Conservation (phyloP, 2,888 invertebrate species). For the Papilio gigon region DNA sequence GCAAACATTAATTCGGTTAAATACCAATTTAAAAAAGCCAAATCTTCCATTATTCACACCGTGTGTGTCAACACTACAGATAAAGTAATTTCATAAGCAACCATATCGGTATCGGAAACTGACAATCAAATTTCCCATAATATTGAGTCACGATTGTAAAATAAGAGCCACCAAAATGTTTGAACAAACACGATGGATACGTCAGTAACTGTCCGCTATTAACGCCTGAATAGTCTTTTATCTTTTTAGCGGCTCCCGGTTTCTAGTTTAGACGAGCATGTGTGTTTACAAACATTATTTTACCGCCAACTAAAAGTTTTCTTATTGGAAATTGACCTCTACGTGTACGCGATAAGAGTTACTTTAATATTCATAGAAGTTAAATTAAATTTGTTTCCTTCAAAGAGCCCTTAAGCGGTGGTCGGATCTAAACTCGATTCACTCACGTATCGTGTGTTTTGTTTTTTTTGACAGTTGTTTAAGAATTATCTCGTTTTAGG, state of each 20-base stretch:
- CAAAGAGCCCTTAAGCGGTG: constrained; percentile 30
- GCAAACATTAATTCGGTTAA: too few species aligned
- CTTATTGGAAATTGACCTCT: constrained; percentile 33
- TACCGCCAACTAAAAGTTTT: neutral
- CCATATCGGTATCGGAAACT: constrained; percentile 26
- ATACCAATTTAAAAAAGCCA: neutral
- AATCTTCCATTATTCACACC: constrained; percentile 15
- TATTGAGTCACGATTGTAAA: constrained; percentile 43
- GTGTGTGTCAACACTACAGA: neutral
- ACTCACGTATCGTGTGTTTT: constrained; percentile 5
- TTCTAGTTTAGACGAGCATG: constrained; percentile 51
- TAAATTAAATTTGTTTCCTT: neutral
- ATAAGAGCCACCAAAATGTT: constrained; percentile 40
- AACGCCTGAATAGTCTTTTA: constrained; percentile 63
- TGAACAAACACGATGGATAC: constrained; percentile 39
- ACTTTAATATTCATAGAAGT: neutral
- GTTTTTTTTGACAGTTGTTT: constrained; percentile 13
- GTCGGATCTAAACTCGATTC: constrained; percentile 24
- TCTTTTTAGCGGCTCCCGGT: constrained; percentile 63
- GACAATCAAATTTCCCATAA: constrained; percentile 34
- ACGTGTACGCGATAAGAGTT: neutral
- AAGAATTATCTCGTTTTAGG: constrained; percentile 28
- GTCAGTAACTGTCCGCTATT: constrained; percentile 62
- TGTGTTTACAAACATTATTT: constrained; percentile 40
- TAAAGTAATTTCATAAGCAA: constrained; percentile 5